Evolutionary conservation across 1,140 invertebrate species (phyloP).

Genomic region (Tetragonula clypearis): DNA sequence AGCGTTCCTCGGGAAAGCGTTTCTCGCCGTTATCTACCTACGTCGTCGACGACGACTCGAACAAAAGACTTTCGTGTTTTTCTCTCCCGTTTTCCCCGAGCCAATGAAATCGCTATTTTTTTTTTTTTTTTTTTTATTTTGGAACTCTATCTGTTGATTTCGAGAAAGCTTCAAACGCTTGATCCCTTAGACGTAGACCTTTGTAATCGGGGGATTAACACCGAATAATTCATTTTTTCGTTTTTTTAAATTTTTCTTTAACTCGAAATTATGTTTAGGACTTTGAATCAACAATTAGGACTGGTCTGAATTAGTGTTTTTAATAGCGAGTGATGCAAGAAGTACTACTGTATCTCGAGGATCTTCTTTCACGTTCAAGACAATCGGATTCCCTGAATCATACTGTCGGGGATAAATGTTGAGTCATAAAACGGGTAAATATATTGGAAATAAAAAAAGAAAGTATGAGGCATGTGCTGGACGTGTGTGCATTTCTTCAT

Average conservation of each 20-base stretch:
- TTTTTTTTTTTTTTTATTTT: too few relatives aligned
- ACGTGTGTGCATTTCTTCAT: background rate
- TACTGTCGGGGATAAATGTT: background rate
- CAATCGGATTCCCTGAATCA: background rate
- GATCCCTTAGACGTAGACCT: too few relatives aligned
- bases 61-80: background rate
- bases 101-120: too few relatives aligned
- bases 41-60: background rate
- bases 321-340: background rate
- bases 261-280: too few relatives aligned
- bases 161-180: too few relatives aligned
- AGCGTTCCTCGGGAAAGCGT: slow-evolving; percentile 37
- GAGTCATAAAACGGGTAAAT: background rate
- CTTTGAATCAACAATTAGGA: too few relatives aligned
- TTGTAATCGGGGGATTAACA: too few relatives aligned
- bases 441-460: background rate
- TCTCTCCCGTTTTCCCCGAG: background rate
- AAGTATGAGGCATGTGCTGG: background rate
- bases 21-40: background rate
- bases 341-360: background rate
- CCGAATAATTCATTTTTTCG: too few relatives aligned
- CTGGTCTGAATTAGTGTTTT: background rate
- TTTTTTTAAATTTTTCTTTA: too few relatives aligned
- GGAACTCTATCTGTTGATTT: too few relatives aligned
- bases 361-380: background rate